These are phyloP conservation scores for Capreolus pygargus DNA, from an alignment of 2,113 vertebrate species.

Conservation along the genomic window DNA sequence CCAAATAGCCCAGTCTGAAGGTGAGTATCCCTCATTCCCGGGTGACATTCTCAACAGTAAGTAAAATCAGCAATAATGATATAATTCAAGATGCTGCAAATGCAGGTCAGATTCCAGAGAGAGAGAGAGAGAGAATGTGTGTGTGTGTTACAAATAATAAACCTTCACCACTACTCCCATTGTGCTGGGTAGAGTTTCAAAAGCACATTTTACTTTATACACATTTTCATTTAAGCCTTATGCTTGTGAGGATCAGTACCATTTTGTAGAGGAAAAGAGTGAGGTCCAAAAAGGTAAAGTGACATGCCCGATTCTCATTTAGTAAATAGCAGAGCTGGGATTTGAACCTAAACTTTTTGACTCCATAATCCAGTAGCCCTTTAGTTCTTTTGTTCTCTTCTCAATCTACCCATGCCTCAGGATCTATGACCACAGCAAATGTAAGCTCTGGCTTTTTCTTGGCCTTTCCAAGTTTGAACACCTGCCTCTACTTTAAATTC, in stretches of 20 bases:
- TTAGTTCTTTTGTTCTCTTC: not conserved
- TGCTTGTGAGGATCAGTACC: not conserved
- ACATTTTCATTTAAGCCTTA: not conserved
- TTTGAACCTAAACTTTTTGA: not conserved
- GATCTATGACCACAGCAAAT: not conserved
- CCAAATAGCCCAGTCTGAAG: not conserved
- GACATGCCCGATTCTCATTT: not conserved
- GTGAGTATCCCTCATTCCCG: not conserved
- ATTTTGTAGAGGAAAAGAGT: not conserved
- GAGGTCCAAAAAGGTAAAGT: not conserved
- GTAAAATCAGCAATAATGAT: not conserved
- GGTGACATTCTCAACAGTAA: not conserved
- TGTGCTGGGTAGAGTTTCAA: no score
- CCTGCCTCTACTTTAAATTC: not conserved
- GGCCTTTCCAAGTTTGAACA: not conserved
- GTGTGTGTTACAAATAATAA: not conserved
- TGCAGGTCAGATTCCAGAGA: not conserved
- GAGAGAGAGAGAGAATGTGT: not conserved
- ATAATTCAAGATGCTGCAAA: not conserved
- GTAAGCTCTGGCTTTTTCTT: not conserved
- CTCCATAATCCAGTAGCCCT: not conserved
- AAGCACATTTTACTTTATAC: no score
- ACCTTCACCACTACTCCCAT: no score
- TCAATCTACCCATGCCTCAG: not conserved
- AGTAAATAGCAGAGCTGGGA: not conserved